phyloP scores from a whole-genome alignment of 2,113 vertebrate species.

The Chitala chitala region DNA sequence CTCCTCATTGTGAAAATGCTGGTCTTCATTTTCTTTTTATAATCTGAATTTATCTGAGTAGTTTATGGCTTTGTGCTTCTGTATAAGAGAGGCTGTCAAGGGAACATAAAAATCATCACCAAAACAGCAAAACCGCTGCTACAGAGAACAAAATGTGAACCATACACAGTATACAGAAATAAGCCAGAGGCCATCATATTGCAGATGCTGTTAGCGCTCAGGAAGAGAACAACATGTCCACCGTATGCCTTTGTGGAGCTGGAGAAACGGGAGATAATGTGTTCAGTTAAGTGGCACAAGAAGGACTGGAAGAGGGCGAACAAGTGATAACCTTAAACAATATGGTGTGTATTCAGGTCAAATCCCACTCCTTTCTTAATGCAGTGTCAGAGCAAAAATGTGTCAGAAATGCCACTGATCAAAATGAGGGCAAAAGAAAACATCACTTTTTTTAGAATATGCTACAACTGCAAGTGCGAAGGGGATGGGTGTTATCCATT shows the following conservation, averaged over 20 bases:
- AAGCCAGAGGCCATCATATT: too few relatives aligned
- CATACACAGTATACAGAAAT: too few relatives aligned
- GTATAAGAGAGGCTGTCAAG: slow-evolving; percentile 2
- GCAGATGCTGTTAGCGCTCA: too few relatives aligned
- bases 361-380: neutral
- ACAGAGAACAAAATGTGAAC: neutral
- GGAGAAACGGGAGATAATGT: neutral
- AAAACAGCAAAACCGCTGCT: neutral
- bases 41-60: slow-evolving; percentile 1
- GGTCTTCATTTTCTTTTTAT: neutral
- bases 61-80: neutral
- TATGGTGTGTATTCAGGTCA: neutral
- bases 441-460: too few relatives aligned
- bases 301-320: neutral
- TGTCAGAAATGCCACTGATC: too few relatives aligned
- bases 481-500: too few relatives aligned
- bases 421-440: too few relatives aligned
- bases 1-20: neutral
- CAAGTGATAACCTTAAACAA: neutral
- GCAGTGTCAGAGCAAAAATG: too few relatives aligned
- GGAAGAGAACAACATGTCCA: neutral
- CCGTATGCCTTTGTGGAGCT: neutral
- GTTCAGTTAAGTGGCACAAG: too few relatives aligned
- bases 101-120: neutral
- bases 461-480: too few relatives aligned